Evolutionary conservation across 2,888 invertebrate genomes (phyloP), one percentile per base, ranked within the genome.

Genomic region (Limnephilus marmoratus): DNA sequence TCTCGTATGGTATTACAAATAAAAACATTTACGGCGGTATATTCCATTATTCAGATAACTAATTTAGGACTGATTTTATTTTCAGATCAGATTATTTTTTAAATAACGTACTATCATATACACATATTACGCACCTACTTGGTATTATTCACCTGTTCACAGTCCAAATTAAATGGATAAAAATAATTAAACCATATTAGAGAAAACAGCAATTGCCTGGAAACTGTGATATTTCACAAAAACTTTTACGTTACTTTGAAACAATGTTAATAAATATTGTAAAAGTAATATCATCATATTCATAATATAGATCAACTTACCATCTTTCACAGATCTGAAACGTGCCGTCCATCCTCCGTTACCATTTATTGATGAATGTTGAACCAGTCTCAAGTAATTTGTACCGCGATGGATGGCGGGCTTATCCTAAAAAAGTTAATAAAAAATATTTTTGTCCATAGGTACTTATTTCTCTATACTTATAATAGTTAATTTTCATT

Each of bases 361-460:
- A 37, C 24, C 41, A 37, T 81, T 81, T 34, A 81, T 37, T n/a
- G 89, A 81, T 24, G 80, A 81, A 45, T 81, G 89, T 81, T 81
- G 80, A 34, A 90, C 81, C 37, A 81, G 12, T 81, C 37, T 90
- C 24, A 90, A 11, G 37, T 81, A 81, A n/a, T 80, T 81, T 41
- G 81, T 7, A 37, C 81, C 41, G 1, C 24, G 81, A 81, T 81
- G 49, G 13, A 15, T 41, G 5, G 89, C 89, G 11, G 89, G 89
- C n/a, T 80, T 90, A 41, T 90, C 89, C 89, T 90, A 37, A 4
- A 41, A 53, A 90, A 37, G 41, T 3, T 24, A 88, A 87, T 29
- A 15, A 87, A 31, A 24, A 37, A 37, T 37, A 37, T 37, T 37
- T 37, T 37, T 37, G 37, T 37, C 37, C 3, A 37, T 31, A 31